These are phyloP conservation scores for Phymatocera aterrima DNA, from an alignment of 2,888 invertebrate genomes.

Conservation along the genomic window DNA sequence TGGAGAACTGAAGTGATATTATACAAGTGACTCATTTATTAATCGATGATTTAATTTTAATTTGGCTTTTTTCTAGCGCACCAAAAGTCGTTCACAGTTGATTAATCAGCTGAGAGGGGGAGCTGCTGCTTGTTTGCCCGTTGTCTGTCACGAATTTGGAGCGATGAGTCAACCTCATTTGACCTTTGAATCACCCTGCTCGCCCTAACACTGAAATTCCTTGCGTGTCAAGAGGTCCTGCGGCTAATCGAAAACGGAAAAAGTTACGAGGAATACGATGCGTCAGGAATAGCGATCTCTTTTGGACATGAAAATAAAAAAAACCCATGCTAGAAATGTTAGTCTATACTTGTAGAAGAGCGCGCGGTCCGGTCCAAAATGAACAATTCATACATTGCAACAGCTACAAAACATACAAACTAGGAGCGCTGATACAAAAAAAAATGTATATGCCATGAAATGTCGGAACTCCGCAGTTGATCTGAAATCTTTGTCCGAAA, in stretches of 20 bases:
- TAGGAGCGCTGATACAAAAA: not conserved
- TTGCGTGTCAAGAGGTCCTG: not conserved
- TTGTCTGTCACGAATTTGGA: conserved; percentile 8
- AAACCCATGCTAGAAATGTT: not conserved
- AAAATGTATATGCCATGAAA: not conserved
- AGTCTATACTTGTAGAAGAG: too few species aligned
- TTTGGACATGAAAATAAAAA: not conserved
- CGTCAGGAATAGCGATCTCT: not conserved
- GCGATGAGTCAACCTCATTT: conserved; percentile 15
- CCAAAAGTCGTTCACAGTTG: conserved; percentile 28
- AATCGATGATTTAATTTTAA: conserved; percentile 32
- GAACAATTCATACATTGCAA: too few species aligned
- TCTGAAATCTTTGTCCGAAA: not conserved
- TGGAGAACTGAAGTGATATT: conserved; percentile 5
- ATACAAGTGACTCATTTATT: conserved; percentile 26
- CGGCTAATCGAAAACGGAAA: not conserved
- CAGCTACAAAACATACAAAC: too few species aligned
- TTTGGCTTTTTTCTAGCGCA: not conserved
- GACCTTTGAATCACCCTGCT: conserved; percentile 17
- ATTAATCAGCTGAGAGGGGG: conserved; percentile 24
- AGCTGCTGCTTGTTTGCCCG: not conserved
- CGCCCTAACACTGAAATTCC: not conserved
- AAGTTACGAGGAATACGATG: not conserved
- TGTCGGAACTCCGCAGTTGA: not conserved
- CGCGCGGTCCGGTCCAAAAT: too few species aligned